These are phyloP conservation scores for Botia almorhae DNA, from an alignment of 2,797 vertebrate species.

Conservation along the genomic window DNA sequence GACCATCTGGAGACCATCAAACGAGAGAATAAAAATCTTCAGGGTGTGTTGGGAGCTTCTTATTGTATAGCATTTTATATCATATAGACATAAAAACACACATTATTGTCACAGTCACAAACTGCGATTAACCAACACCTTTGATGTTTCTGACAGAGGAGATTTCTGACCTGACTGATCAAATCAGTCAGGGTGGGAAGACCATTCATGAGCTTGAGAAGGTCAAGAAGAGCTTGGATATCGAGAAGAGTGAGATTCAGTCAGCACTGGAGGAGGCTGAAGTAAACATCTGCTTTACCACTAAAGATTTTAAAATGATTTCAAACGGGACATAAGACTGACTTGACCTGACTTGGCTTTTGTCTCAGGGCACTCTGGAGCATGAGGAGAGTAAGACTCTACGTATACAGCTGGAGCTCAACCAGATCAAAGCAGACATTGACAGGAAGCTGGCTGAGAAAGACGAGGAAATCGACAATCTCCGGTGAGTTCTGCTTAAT, in stretches of 20 bases:
- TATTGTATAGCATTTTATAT: too few species aligned
- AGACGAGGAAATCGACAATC: slow-evolving; percentile 88
- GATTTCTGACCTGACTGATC: slow-evolving; percentile 88
- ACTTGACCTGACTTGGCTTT: background rate
- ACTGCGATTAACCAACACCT: background rate
- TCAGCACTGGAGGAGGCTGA: slow-evolving; percentile 91
- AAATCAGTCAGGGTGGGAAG: slow-evolving; percentile 87
- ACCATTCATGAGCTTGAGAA: slow-evolving; percentile 93
- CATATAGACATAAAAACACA: background rate
- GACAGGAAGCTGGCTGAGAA: slow-evolving; percentile 92
- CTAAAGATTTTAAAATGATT: background rate
- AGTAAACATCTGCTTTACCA: slow-evolving; percentile 67
- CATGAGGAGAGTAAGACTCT: slow-evolving; percentile 94
- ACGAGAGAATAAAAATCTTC: slow-evolving; percentile 94
- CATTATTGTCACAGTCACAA: background rate
- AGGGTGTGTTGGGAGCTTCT: slow-evolving; percentile 73
- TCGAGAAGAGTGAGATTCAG: slow-evolving; percentile 90
- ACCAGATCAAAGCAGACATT: slow-evolving; percentile 89
- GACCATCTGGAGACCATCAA: slow-evolving; percentile 90
- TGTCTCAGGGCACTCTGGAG: slow-evolving; percentile 86
- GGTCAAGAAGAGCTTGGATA: slow-evolving; percentile 87
- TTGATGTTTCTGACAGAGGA: slow-evolving; percentile 80
- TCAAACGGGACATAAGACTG: background rate
- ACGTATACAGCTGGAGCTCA: slow-evolving; percentile 90
- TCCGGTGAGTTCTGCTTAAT: slow-evolving; percentile 65